Conservation (phyloP, 1,140 invertebrate genomes). For the Lamellibrachia luymesi region DNA sequence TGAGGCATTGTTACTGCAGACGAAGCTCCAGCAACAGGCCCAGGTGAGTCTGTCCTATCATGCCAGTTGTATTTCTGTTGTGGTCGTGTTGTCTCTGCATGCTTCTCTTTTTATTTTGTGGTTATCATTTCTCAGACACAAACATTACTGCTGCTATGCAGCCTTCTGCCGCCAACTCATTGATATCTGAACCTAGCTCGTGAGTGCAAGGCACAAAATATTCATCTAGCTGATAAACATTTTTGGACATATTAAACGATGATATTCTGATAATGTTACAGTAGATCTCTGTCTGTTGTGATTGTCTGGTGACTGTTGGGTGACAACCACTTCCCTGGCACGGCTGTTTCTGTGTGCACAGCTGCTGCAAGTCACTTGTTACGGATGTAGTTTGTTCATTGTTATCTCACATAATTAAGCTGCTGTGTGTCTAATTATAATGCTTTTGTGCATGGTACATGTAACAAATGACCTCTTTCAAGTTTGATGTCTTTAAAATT, state of each 20-base stretch:
- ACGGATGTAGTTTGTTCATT: neutral
- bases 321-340: neutral
- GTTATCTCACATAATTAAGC: neutral
- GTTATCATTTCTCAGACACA: neutral
- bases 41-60: neutral
- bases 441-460: neutral
- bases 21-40: neutral
- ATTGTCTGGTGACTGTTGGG: neutral
- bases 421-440: neutral
- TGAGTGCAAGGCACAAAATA: neutral
- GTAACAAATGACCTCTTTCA: neutral
- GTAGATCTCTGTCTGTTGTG: neutral
- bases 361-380: neutral
- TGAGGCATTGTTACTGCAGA: neutral
- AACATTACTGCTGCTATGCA: neutral
- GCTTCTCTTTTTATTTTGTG: neutral
- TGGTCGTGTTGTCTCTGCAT: neutral
- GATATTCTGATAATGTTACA: neutral
- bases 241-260: neutral
- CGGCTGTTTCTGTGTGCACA: neutral
- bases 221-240: neutral
- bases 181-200: neutral
- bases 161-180: neutral
- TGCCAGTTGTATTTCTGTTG: neutral
- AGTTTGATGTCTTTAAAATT: neutral